phyloP scores from a whole-genome alignment of 2,888 invertebrate genomes.

The Leptothorax acervorum region DNA sequence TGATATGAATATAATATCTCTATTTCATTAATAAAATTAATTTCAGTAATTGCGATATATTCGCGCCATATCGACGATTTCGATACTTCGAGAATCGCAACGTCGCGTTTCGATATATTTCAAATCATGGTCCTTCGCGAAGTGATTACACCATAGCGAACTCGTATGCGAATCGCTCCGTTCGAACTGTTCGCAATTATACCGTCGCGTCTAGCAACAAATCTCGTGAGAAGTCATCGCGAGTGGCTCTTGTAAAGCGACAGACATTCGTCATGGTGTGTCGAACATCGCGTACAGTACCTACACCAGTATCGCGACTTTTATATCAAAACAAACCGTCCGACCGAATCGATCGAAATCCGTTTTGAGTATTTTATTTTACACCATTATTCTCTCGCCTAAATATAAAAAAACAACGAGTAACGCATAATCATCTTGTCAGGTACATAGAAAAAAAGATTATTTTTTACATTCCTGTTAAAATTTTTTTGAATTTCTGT shows the following conservation, averaged over 20 bases:
- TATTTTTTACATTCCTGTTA: background rate
- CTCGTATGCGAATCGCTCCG: background rate
- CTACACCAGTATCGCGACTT: background rate
- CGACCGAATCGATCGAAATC: no score
- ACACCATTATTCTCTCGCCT: background rate
- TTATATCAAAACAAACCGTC: background rate
- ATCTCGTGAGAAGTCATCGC: background rate
- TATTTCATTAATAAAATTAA: background rate
- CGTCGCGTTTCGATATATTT: background rate
- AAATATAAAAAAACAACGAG: background rate
- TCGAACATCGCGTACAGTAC: background rate
- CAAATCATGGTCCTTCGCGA: background rate
- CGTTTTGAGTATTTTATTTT: background rate
- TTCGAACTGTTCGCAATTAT: background rate
- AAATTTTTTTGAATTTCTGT: background rate
- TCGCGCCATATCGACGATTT: background rate
- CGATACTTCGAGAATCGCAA: conserved; percentile 19
- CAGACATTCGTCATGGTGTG: background rate
- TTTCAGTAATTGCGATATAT: background rate
- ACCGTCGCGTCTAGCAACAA: background rate
- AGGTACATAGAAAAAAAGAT: background rate
- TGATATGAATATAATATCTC: no score
- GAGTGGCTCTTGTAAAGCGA: background rate
- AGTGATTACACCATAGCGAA: background rate
- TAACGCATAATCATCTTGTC: background rate